phyloP scores from a whole-genome alignment of 2,113 vertebrate species.

The Talpa occidentalis region DNA sequence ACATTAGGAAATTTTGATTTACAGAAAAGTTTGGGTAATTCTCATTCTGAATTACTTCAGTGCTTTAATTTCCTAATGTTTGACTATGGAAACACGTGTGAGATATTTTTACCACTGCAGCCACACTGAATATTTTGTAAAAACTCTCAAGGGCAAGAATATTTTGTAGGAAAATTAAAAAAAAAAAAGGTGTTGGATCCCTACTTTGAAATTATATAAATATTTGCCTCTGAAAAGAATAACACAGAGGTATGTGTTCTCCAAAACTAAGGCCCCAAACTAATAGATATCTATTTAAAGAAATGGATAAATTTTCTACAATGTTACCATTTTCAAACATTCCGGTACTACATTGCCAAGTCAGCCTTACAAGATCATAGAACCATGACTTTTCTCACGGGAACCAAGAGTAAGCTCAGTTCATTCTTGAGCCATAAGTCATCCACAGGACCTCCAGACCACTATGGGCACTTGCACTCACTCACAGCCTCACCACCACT shows the following conservation, averaged over 20 bases:
- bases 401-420: background rate
- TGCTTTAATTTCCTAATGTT: slow-evolving; percentile 46
- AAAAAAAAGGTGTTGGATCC: background rate
- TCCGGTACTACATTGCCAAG: background rate
- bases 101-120: background rate
- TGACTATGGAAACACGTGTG: slow-evolving; percentile 21
- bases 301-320: slow-evolving; percentile 13
- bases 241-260: background rate
- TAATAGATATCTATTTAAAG: slow-evolving; percentile 2
- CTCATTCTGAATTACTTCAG: slow-evolving; percentile 36
- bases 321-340: slow-evolving; percentile 37
- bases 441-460: background rate
- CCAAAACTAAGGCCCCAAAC: background rate
- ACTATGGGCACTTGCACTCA: background rate
- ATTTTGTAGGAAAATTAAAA: slow-evolving; percentile 41
- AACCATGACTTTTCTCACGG: background rate
- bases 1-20: slow-evolving; percentile 27
- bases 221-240: background rate
- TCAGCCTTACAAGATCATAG: background rate
- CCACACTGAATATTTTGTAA: slow-evolving; percentile 18
- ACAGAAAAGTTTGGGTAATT: background rate
- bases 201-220: slow-evolving; percentile 33
- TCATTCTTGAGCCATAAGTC: background rate
- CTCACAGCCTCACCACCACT: background rate
- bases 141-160: slow-evolving; percentile 6